A percentile compares a stretch with the other conserved stretches of the same genome.
Conservation (phyloP, 2,797 vertebrate genomes). For the Melanotaenia nigrans region DNA sequence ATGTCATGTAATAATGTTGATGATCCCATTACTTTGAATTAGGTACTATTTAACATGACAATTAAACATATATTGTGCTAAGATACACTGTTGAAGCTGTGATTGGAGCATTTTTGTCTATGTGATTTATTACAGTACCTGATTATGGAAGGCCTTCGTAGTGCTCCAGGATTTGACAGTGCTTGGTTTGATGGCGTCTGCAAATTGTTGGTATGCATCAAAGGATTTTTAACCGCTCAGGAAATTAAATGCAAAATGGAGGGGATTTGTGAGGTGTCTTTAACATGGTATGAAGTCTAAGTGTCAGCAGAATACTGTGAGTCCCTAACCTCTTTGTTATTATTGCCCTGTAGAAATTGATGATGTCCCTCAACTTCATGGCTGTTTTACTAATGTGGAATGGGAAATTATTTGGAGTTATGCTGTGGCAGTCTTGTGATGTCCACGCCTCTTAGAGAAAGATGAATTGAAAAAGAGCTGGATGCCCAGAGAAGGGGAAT, state of each 20-base stretch:
- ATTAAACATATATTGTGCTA: background rate
- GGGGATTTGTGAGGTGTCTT: conserved; percentile 42
- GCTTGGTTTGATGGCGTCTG: conserved; percentile 20
- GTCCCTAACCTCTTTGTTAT: conserved; percentile 69
- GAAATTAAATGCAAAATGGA: conserved; percentile 55
- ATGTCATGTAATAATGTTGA: conserved; percentile 2
- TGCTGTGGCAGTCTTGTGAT: conserved; percentile 58
- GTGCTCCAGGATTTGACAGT: conserved; percentile 20
- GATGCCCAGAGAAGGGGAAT: conserved; percentile 36
- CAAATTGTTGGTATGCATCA: conserved; percentile 49
- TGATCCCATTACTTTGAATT: background rate
- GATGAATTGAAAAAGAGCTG: conserved; percentile 51
- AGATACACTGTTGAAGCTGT: conserved; percentile 9
- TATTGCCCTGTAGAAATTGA: conserved; percentile 76
- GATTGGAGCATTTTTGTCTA: conserved; percentile 5
- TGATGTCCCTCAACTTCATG: conserved; percentile 72
- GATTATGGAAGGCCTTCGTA: conserved; percentile 36
- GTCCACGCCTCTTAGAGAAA: conserved; percentile 62
- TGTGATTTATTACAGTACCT: conserved; percentile 33
- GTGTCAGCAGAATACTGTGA: conserved; percentile 53
- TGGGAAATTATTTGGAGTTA: conserved; percentile 67
- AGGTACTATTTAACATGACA: background rate
- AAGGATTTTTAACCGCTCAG: conserved; percentile 49
- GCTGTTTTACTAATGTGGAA: conserved; percentile 71
- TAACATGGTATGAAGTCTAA: conserved; percentile 65